These are phyloP conservation scores for Archaeoteleia sp. DNA, from an alignment of 2,888 invertebrate genomes.

Conservation along the genomic window DNA sequence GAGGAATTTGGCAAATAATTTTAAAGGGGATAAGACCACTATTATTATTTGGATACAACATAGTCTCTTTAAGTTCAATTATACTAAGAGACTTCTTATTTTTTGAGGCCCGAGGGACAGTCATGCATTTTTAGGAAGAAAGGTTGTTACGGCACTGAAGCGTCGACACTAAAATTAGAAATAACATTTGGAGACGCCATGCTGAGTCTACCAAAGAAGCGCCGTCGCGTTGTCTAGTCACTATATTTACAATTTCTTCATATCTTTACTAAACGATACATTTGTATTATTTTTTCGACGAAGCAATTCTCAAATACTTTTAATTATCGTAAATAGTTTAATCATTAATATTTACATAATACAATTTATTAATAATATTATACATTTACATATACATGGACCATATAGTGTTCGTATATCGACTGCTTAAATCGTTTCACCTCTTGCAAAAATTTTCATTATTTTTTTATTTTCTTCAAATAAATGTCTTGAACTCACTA, in stretches of 20 bases:
- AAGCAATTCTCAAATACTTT: no score
- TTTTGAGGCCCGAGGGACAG: slow-evolving; percentile 9
- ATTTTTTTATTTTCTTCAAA: no score
- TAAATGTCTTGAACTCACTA: no score
- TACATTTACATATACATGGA: no score
- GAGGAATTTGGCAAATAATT: no score
- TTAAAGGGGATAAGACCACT: not conserved
- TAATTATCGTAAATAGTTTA: no score
- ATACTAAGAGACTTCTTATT: not conserved
- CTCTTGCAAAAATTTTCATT: no score
- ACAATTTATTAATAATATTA: no score
- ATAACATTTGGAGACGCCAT: slow-evolving; percentile 52
- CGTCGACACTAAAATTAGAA: slow-evolving; percentile 64
- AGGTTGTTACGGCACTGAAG: slow-evolving; percentile 59
- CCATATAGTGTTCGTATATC: no score
- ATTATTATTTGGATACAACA: slow-evolving; percentile 5
- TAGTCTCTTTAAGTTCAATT: slow-evolving; percentile 11
- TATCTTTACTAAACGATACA: slow-evolving; percentile 5
- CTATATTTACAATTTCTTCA: slow-evolving; percentile 20
- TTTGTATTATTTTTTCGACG: no score
- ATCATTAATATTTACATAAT: no score
- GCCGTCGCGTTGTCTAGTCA: slow-evolving; percentile 61
- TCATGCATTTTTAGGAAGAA: slow-evolving; percentile 28
- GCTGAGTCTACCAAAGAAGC: slow-evolving; percentile 57
- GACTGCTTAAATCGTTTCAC: no score